phyloP scores from a whole-genome alignment of 2,888 invertebrate species.

The Caenorhabditis angaria region DNA sequence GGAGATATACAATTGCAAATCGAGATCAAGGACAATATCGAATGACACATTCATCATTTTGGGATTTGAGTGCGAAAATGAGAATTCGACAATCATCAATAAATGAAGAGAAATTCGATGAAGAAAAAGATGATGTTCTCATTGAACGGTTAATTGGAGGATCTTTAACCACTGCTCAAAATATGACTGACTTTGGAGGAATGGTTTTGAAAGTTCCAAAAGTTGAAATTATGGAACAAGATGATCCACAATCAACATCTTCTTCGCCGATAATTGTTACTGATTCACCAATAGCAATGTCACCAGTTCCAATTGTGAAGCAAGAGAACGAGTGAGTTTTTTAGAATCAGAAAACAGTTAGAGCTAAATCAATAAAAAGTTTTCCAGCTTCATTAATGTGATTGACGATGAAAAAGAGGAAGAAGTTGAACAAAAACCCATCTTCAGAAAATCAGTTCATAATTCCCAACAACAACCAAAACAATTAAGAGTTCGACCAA shows the following conservation, averaged over 20 bases:
- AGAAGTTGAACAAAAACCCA: not conserved
- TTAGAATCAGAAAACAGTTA: not conserved
- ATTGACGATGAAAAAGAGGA: not conserved
- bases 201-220: not conserved
- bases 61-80: slow-evolving; percentile 47
- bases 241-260: not conserved
- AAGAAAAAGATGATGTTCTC: slow-evolving; percentile 20
- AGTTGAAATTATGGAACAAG: not conserved
- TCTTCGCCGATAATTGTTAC: not conserved
- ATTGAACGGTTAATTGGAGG: slow-evolving; percentile 21
- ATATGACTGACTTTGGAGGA: not conserved
- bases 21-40: slow-evolving; percentile 47
- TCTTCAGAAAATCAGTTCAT: not conserved
- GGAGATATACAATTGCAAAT: slow-evolving; percentile 48
- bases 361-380: not conserved
- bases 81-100: slow-evolving; percentile 20
- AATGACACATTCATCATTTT: slow-evolving; percentile 69
- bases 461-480: slow-evolving; percentile 5
- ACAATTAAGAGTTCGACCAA: slow-evolving; percentile 19
- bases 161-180: not conserved
- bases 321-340: not conserved
- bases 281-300: not conserved
- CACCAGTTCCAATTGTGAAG: not conserved
- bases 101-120: slow-evolving; percentile 18
- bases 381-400: not conserved